These are phyloP conservation scores for Meteorus colon DNA, from an alignment of 2,888 invertebrate species.

Conservation along the genomic window DNA sequence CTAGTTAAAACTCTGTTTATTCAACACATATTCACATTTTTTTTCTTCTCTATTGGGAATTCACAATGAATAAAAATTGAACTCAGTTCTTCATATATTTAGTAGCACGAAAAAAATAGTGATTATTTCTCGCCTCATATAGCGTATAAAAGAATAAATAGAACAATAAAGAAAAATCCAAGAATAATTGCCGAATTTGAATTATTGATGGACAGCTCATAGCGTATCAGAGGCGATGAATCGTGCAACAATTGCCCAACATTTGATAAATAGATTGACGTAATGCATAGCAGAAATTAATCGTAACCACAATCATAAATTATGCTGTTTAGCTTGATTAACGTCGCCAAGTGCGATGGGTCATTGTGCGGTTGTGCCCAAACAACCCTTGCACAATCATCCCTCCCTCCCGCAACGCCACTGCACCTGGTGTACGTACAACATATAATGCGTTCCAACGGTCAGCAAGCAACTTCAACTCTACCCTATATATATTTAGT, in stretches of 20 bases:
- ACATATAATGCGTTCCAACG: slow-evolving; percentile 12
- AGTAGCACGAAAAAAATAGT: no score
- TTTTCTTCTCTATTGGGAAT: no score
- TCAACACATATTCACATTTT: no score
- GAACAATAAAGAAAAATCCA: no score
- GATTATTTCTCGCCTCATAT: no score
- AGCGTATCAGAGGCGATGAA: slow-evolving; percentile 46
- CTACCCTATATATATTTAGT: slow-evolving; percentile 22
- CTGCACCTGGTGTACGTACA: not conserved
- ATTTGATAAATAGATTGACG: slow-evolving; percentile 64
- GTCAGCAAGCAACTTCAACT: slow-evolving; percentile 34
- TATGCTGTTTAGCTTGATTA: slow-evolving; percentile 64
- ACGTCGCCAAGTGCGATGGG: slow-evolving; percentile 61
- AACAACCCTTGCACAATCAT: slow-evolving; percentile 15
- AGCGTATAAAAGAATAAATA: no score
- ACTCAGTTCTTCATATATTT: no score
- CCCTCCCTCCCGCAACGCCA: slow-evolving; percentile 12
- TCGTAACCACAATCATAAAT: slow-evolving; percentile 57
- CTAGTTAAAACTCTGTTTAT: slow-evolving; percentile 33
- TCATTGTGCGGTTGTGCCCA: slow-evolving; percentile 55
- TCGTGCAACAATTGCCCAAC: slow-evolving; percentile 60
- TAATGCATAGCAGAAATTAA: slow-evolving; percentile 48
- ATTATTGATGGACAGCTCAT: slow-evolving; percentile 5
- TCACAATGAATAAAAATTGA: no score
- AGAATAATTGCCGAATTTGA: no score